A percentile compares a stretch with the other conserved stretches of the same genome.
phyloP scores from a whole-genome alignment of 2,797 vertebrate species.

The Onychomys arenicola region DNA sequence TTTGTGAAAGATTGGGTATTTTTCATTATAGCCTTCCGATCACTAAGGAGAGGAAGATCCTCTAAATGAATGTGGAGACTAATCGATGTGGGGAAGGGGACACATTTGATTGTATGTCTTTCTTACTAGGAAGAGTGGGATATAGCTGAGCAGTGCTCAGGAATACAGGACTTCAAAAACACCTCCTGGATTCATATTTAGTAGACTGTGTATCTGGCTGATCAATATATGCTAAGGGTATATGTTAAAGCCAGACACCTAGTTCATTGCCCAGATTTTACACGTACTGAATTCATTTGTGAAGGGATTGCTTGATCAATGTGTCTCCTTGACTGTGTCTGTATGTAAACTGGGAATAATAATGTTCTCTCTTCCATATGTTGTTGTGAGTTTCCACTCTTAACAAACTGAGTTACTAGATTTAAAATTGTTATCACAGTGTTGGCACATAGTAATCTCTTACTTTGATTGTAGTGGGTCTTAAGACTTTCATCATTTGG shows the following conservation, averaged over 20 bases:
- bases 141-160: neutral
- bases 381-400: neutral
- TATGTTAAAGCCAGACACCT: neutral
- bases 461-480: neutral
- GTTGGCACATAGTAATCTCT: neutral
- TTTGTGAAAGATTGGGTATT: neutral
- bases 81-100: neutral
- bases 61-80: neutral
- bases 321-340: neutral
- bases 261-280: neutral
- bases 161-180: neutral
- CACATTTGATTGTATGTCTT: neutral
- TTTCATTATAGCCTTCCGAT: neutral
- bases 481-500: neutral
- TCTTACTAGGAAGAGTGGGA: neutral
- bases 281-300: conserved; percentile 1
- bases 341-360: neutral
- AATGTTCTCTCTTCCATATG: neutral
- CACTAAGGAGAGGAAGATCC: neutral
- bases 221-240: neutral
- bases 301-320: neutral
- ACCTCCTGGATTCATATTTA: neutral
- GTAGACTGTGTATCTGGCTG: neutral
- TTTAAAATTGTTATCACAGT: conserved; percentile 27
- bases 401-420: neutral